Evolutionary conservation across 2,888 invertebrate species (phyloP), one percentile per base, ranked within the genome.

Genomic region (Sminthurides aquaticus): DNA sequence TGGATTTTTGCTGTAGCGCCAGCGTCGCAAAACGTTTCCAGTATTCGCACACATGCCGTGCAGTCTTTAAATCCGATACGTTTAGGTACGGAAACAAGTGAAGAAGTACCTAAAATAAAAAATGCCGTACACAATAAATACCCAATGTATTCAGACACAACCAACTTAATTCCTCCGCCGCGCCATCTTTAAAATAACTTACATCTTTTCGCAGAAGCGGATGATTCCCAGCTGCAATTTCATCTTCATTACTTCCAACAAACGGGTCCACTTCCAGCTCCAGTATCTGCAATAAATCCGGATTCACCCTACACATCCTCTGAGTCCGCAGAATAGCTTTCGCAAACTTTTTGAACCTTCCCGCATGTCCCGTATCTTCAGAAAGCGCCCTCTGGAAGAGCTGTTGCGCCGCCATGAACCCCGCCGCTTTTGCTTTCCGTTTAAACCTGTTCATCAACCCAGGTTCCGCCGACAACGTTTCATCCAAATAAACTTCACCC

Each of bases 21-120:
- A n/a, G n/a, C 2, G 62, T 55, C 1, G 62, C 43, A 24, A 28
- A 57, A 8, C 55, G 56, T 55, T 48, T 11, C 62, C 62, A 62
- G 26, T 34, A 28, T 3, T 43, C 43, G 25, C 62, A 62, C 3
- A 62, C 62, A 8, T 25, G 2, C 1, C 62, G 55, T 11, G 48
- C 5, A n/a, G 48, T 57, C 26, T 62, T 62, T 18, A 62, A 26
- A 2, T 62, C 62, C 5, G 28, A 20, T 2, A 57, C 43, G 2
- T 55, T 5, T 1, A 62, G 34, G 57, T 62, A 62, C 15, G n/a
- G 25, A 22, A 62, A 57, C 3, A 62, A 43, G 15, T 48, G 25
- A 1, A 24, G 15, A 1, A 62, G 48, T 2, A 62, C 48, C 62
- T 62, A 20, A 48, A 24, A 34, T 43, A 11, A 48, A 22, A 57